Evolutionary conservation across 2,797 vertebrate species (phyloP).

Genomic region (Pelodytes ibericus): DNA sequence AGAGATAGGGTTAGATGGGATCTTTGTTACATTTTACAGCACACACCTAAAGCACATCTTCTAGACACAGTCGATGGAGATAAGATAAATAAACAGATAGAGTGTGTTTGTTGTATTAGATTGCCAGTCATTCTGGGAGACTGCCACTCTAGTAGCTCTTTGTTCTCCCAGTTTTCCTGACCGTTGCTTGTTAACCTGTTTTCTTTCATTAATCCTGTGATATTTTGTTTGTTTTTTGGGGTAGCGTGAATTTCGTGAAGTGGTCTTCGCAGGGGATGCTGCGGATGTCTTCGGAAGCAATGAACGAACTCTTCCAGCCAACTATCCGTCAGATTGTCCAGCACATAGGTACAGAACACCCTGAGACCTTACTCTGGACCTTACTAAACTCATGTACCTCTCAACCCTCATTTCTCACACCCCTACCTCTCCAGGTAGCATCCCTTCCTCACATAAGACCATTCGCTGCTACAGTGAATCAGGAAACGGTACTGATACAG

Average conservation of each 20-base stretch:
- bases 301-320: conserved; percentile 94
- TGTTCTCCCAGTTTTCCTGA: neutral
- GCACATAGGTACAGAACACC: conserved; percentile 83
- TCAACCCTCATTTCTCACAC: neutral
- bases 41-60: neutral
- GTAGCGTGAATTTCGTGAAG: conserved; percentile 91
- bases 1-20: no score
- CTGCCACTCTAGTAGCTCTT: neutral
- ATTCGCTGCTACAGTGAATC: no score
- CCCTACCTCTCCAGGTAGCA: neutral
- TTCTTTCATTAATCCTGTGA: neutral
- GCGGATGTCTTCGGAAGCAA: conserved; percentile 88
- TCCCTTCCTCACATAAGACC: no score
- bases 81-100: neutral
- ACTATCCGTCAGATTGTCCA: conserved; percentile 87
- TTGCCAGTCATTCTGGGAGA: neutral
- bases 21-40: no score
- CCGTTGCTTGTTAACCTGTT: neutral
- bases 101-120: neutral
- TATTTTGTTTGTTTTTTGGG: neutral
- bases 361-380: neutral
- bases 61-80: neutral
- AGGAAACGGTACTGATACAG: no score
- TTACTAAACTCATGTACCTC: neutral
- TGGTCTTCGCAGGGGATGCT: conserved; percentile 98